Percentiles rank a stretch among this genome's conserved stretches.
Conservation (phyloP, 2,888 invertebrate species). For the Crepidodera aurea region DNA sequence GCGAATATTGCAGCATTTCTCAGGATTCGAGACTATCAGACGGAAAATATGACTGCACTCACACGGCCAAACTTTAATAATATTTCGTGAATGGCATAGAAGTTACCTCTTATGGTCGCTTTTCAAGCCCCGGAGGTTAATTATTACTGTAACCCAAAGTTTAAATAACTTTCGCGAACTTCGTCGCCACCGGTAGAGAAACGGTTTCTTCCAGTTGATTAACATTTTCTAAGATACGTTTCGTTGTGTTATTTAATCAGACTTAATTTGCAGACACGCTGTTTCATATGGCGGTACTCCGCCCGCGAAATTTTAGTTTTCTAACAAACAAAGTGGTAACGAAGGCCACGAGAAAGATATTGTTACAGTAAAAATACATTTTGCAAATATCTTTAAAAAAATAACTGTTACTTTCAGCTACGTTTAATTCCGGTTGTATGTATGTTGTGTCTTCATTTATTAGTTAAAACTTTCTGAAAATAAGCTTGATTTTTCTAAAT, state of each 20-base stretch:
- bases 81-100: slow-evolving; percentile 43
- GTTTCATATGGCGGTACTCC: slow-evolving; percentile 4
- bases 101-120: slow-evolving; percentile 41
- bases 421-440: no score
- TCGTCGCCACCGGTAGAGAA: not conserved
- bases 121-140: slow-evolving; percentile 37
- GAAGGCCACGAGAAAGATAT: not conserved
- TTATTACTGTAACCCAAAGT: slow-evolving; percentile 34
- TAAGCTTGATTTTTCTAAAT: no score
- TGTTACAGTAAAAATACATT: not conserved
- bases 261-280: slow-evolving; percentile 9
- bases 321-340: slow-evolving; percentile 4
- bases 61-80: slow-evolving; percentile 43
- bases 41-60: slow-evolving; percentile 42
- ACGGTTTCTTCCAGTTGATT: slow-evolving; percentile 24
- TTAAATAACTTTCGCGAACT: slow-evolving; percentile 31
- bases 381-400: not conserved
- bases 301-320: slow-evolving; percentile 1
- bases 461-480: no score
- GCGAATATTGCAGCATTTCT: slow-evolving; percentile 21
- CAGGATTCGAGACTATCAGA: slow-evolving; percentile 40
- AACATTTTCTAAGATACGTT: slow-evolving; percentile 21
- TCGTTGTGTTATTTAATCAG: slow-evolving; percentile 20
- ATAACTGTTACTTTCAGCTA: not conserved
- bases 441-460: no score